Evolutionary conservation across 2,888 invertebrate genomes (phyloP).

Genomic region (Perdita meconis): DNA sequence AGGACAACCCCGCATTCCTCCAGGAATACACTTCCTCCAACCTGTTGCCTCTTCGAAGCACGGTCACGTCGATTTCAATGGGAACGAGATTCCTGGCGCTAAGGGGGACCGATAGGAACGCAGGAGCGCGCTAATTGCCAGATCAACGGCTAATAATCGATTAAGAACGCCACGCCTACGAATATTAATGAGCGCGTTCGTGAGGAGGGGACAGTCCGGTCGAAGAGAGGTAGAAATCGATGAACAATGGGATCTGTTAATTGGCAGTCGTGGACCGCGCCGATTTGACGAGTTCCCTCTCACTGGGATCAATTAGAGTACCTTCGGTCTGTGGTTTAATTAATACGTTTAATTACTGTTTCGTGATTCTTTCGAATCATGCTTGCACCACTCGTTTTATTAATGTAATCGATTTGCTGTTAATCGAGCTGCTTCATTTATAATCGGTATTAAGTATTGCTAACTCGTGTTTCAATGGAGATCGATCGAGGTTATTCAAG

Average conservation of each 20-base stretch:
- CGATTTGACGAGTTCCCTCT: slow-evolving; percentile 35
- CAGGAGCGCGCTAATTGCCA: slow-evolving; percentile 49
- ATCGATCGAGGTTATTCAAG: too few species aligned
- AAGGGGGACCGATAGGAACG: slow-evolving; percentile 5
- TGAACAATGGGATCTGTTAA: slow-evolving; percentile 64
- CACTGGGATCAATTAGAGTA: slow-evolving; percentile 52
- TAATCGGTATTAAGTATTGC: too few species aligned
- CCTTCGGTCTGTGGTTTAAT: slow-evolving; percentile 58
- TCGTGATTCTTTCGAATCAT: slow-evolving; percentile 6
- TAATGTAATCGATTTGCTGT: slow-evolving; percentile 19
- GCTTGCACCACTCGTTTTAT: neutral
- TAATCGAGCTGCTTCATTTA: slow-evolving; percentile 25
- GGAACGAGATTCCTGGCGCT: slow-evolving; percentile 10
- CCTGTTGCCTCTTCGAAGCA: slow-evolving; percentile 16
- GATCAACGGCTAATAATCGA: slow-evolving; percentile 60
- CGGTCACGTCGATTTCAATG: neutral
- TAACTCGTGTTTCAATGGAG: too few species aligned
- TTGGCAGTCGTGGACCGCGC: slow-evolving; percentile 44
- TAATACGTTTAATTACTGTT: slow-evolving; percentile 62
- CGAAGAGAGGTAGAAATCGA: slow-evolving; percentile 26
- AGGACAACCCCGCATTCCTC: neutral
- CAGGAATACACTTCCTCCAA: neutral
- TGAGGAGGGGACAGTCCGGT: slow-evolving; percentile 19
- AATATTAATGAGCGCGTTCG: slow-evolving; percentile 57
- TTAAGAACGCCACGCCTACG: slow-evolving; percentile 42